Base-by-base conservation (phyloP, 2,113 vertebrate genomes). In the Peromyscus leucopus region DNA sequence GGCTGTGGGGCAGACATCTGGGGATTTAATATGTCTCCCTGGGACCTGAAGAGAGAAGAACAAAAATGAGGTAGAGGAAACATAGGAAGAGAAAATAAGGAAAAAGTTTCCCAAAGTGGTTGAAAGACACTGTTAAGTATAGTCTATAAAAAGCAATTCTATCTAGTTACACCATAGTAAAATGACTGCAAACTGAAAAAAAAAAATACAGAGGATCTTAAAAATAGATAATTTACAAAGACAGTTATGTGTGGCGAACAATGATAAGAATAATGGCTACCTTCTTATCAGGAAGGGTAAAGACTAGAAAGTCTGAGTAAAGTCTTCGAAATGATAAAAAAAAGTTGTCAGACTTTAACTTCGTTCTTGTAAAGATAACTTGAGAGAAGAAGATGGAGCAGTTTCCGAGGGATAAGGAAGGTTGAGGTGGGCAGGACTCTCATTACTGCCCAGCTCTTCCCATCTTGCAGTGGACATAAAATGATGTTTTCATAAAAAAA, bases 371-470 rank as follows among this genome's bases (percentile, higher is more conserved):
- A 92, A 93, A 90, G 28, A 69, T 16, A 61, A 31, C 5, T 36
- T 82, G 26, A 57, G 74, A 96, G 57, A 78, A 61, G 33, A 96
- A 96, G 65, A 17, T 61, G 12, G 89, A 93, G 79, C 74, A 87
- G 2, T 91, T 80, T 91, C 21, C 51, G 16, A 82, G 63, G 88
- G 31, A 85, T 1, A n/a, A 13, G 19, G n/a, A 51, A n/a, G 3
- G 65, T 16, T 24, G 10, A n/a, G 31, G 42, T 69, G 63, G 63
- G 19, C 17, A 33, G 2, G 21, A 12, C 26, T 46, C 9, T 86
- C 33, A 48, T 31, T 1, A 46, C 5, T 13, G 10, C 31, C 9
- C 17, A 84, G 3, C n/a, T 59, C 59, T 28, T 4, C 7, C n/a
- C 31, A 5, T 48, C 17, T 12, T 48, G 19, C 46, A 86, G 0